Evolutionary conservation across 2,113 vertebrate species (phyloP).

Genomic region (Zapus hudsonius): DNA sequence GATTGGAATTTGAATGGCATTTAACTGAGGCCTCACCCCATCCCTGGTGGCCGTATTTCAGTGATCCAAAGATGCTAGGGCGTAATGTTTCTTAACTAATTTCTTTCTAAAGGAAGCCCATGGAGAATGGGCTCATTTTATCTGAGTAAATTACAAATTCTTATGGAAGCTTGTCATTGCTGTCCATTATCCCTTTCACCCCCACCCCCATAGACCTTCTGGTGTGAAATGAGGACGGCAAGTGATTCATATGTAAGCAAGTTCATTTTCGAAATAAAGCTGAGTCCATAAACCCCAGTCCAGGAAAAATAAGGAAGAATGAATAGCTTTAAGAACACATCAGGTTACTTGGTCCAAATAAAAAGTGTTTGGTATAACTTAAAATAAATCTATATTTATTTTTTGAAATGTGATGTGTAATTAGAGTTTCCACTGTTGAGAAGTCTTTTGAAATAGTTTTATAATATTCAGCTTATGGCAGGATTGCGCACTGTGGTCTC

Average conservation of each 20-base stretch:
- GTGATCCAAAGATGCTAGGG: constrained; percentile 77
- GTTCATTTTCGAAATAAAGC: constrained; percentile 64
- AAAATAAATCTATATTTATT: constrained; percentile 70
- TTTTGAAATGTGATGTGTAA: constrained; percentile 44
- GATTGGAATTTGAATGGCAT: constrained; percentile 75
- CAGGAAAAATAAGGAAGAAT: constrained; percentile 75
- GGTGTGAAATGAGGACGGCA: constrained; percentile 68
- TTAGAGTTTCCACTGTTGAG: constrained; percentile 51
- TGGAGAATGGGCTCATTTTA: constrained; percentile 68
- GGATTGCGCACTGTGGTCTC: neutral
- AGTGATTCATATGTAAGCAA: constrained; percentile 65
- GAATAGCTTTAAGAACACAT: constrained; percentile 50
- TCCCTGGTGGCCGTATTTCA: constrained; percentile 66
- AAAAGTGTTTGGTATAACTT: constrained; percentile 68
- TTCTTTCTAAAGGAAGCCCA: constrained; percentile 58
- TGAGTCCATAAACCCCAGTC: constrained; percentile 47
- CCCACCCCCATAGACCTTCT: constrained; percentile 47
- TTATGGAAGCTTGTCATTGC: constrained; percentile 47
- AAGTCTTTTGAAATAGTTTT: constrained; percentile 37
- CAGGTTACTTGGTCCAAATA: constrained; percentile 58
- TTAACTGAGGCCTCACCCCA: constrained; percentile 70
- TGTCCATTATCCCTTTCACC: neutral
- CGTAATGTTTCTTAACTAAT: constrained; percentile 63
- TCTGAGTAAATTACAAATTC: constrained; percentile 69
- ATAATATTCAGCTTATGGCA: neutral